A percentile compares a stretch with the other conserved stretches of the same genome.
These are phyloP conservation scores for Caenorhabditis panamensis DNA, from an alignment of 2,888 invertebrate genomes.

Conservation along the genomic window DNA sequence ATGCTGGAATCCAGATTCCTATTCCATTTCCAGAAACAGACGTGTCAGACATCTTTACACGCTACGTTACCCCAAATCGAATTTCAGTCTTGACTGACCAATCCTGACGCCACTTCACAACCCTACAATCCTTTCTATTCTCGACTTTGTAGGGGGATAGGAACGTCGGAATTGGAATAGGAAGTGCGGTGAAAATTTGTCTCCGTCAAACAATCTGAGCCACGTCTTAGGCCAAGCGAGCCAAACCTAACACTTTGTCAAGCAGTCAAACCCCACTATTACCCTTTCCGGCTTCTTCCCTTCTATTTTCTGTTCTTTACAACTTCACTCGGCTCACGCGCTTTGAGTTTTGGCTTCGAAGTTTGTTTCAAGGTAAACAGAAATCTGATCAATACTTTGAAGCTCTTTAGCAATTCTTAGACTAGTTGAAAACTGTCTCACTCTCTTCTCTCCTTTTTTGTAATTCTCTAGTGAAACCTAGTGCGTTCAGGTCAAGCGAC, in stretches of 20 bases:
- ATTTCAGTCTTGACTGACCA: not conserved
- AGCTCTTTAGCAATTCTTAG: too few relatives aligned
- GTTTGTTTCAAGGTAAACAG: too few relatives aligned
- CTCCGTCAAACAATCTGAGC: not conserved
- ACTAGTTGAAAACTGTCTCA: too few relatives aligned
- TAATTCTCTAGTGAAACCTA: not conserved
- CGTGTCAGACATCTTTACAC: not conserved
- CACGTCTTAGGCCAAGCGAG: not conserved
- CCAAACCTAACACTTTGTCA: slow-evolving; percentile 1
- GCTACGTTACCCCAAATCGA: slow-evolving; percentile 1
- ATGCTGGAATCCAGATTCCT: not conserved
- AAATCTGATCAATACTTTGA: too few relatives aligned
- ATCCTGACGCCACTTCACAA: not conserved
- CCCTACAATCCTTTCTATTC: not conserved
- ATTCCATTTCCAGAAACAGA: not conserved
- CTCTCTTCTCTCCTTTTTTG: not conserved
- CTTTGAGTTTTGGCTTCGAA: too few relatives aligned
- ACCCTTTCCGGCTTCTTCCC: not conserved
- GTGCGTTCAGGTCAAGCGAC: not conserved
- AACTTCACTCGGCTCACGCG: too few relatives aligned
- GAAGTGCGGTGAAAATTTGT: not conserved
- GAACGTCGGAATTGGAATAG: too few relatives aligned
- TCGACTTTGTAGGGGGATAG: not conserved
- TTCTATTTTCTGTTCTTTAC: too few relatives aligned
- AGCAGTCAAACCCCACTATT: not conserved